Conservation (phyloP, 2,797 vertebrate genomes). For the Eurystomus glaucurus region DNA sequence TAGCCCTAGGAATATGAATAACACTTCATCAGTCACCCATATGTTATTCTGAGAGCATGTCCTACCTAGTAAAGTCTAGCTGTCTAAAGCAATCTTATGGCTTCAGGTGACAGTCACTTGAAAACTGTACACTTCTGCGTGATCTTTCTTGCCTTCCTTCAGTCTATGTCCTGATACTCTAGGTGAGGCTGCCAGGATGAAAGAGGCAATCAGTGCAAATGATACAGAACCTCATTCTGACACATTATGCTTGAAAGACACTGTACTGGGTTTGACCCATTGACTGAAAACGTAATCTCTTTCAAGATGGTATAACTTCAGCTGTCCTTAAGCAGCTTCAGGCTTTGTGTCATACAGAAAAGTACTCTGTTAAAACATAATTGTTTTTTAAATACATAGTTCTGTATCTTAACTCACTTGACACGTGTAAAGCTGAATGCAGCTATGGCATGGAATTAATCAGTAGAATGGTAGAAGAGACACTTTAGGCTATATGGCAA, state of each 20-base stretch:
- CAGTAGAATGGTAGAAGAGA: not conserved
- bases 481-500: not conserved
- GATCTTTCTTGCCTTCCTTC: not conserved
- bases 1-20: not conserved
- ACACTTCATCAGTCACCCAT: not conserved
- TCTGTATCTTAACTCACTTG: not conserved
- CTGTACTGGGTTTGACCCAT: not conserved
- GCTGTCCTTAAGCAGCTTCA: not conserved
- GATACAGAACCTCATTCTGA: constrained; percentile 27
- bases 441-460: not conserved
- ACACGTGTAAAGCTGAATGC: not conserved
- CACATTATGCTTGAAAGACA: constrained; percentile 41
- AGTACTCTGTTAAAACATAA: not conserved
- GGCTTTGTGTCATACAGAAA: not conserved
- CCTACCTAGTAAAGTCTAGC: not conserved
- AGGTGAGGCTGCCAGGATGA: not conserved
- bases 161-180: not conserved
- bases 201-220: constrained; percentile 24
- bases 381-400: not conserved
- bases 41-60: not conserved
- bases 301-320: not conserved
- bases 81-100: not conserved
- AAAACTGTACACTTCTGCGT: not conserved
- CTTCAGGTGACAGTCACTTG: not conserved
- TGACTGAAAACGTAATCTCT: constrained; percentile 33